Percentiles rank a stretch among this genome's conserved stretches.
Evolutionary conservation across 2,888 invertebrate species (phyloP).

Genomic region (Chrysolina americana): DNA sequence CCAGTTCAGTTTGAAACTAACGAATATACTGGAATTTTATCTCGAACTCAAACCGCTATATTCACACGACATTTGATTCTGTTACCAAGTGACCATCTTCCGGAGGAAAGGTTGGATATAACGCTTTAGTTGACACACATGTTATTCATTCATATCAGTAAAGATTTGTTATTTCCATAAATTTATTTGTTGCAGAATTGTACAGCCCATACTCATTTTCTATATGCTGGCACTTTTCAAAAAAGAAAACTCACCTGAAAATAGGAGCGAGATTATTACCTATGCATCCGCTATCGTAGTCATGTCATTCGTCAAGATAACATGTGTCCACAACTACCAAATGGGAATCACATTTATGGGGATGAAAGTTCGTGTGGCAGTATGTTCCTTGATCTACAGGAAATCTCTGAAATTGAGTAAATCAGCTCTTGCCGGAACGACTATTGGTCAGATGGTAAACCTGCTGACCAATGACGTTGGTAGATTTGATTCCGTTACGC

Average conservation of each 20-base stretch:
- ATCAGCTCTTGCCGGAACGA: conserved; percentile 52
- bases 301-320: conserved; percentile 65
- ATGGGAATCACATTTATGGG: conserved; percentile 86
- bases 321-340: conserved; percentile 84
- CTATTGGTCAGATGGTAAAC: conserved; percentile 57
- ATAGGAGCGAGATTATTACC: conserved; percentile 77
- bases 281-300: conserved; percentile 81
- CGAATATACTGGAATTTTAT: too few relatives aligned
- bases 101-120: too few relatives aligned
- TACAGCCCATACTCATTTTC: conserved; percentile 55
- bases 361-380: conserved; percentile 86
- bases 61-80: too few relatives aligned
- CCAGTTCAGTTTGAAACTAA: too few relatives aligned
- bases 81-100: too few relatives aligned
- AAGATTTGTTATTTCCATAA: too few relatives aligned
- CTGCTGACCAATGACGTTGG: conserved; percentile 72
- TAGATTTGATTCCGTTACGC: conserved; percentile 85
- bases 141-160: too few relatives aligned
- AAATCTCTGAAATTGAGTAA: conserved; percentile 53
- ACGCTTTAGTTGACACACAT: too few relatives aligned
- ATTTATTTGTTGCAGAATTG: conserved; percentile 49
- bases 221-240: conserved; percentile 76
- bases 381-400: conserved; percentile 86
- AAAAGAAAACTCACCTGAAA: conserved; percentile 66
- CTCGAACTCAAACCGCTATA: too few relatives aligned